phyloP scores from a whole-genome alignment of 2,888 invertebrate genomes.

The Dioctria rufipes region DNA sequence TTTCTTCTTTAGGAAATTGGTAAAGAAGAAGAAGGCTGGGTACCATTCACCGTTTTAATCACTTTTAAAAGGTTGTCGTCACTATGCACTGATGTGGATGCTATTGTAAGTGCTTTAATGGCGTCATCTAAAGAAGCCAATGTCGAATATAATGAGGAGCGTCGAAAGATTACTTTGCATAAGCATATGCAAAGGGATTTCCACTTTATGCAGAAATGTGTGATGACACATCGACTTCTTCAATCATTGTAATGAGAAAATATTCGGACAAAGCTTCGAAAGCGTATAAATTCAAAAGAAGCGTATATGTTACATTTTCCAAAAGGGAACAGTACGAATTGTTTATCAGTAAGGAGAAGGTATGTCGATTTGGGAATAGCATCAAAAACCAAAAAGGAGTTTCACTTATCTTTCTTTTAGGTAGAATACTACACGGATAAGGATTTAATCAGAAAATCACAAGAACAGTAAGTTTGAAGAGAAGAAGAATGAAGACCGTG shows the following conservation, averaged over 20 bases:
- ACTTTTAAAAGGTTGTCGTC: constrained; percentile 90
- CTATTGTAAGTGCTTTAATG: constrained; percentile 84
- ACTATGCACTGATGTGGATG: constrained; percentile 78
- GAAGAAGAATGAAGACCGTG: constrained; percentile 77
- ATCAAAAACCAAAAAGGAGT: constrained; percentile 61
- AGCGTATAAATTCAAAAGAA: constrained; percentile 79
- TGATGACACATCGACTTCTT: constrained; percentile 81
- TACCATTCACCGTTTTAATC: constrained; percentile 85
- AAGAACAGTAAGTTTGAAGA: constrained; percentile 78
- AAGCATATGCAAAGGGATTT: constrained; percentile 92
- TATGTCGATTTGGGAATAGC: constrained; percentile 66
- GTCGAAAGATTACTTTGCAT: constrained; percentile 79
- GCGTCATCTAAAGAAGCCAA: constrained; percentile 78
- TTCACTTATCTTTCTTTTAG: neutral
- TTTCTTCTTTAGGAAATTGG: no score
- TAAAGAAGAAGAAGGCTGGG: constrained; percentile 93
- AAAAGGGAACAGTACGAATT: constrained; percentile 85
- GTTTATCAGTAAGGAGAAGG: constrained; percentile 70
- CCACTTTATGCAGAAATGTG: constrained; percentile 80
- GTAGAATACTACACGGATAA: no score
- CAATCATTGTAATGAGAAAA: constrained; percentile 76
- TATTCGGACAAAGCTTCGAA: constrained; percentile 77
- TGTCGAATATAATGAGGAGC: constrained; percentile 90
- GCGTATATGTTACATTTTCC: constrained; percentile 84
- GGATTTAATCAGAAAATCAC: constrained; percentile 71